These are phyloP conservation scores for Papilio polytes DNA, from an alignment of 1,140 invertebrate species.

Conservation along the genomic window DNA sequence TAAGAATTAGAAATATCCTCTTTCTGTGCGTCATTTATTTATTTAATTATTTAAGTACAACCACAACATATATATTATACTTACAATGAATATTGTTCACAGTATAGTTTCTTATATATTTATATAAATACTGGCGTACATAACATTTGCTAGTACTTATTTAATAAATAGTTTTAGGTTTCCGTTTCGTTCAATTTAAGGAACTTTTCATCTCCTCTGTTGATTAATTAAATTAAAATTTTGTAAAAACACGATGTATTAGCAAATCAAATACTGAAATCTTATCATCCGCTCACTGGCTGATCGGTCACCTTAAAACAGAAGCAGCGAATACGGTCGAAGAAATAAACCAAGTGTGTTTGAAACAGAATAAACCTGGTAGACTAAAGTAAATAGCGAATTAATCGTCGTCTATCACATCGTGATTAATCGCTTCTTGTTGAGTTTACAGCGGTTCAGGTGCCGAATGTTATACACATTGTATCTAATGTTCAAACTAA, in stretches of 20 bases:
- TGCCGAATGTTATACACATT: constrained; percentile 6
- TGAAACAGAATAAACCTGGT: constrained; percentile 29
- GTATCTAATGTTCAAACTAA: constrained; percentile 2
- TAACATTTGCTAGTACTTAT: too few species aligned
- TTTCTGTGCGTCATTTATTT: too few species aligned
- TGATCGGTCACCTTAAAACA: constrained; percentile 40
- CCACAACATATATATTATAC: too few species aligned
- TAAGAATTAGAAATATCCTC: too few species aligned
- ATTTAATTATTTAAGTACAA: too few species aligned
- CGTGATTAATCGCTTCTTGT: constrained; percentile 25
- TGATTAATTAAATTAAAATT: too few species aligned
- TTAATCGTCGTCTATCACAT: constrained; percentile 34
- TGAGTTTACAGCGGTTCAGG: constrained; percentile 1
- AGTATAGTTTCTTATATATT: too few species aligned
- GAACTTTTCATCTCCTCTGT: too few species aligned
- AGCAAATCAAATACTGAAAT: background rate
- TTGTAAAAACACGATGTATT: background rate
- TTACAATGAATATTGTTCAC: too few species aligned
- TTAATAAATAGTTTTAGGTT: too few species aligned
- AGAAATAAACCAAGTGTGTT: constrained; percentile 38
- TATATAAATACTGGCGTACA: too few species aligned
- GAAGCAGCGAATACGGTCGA: constrained; percentile 28
- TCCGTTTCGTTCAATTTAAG: too few species aligned
- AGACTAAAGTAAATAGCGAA: constrained; percentile 32
- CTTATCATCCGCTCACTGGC: constrained; percentile 27